Conservation (phyloP, 30 jellyfish, hydroid and myxozoan species). For the Nemopilema nomurai region DNA sequence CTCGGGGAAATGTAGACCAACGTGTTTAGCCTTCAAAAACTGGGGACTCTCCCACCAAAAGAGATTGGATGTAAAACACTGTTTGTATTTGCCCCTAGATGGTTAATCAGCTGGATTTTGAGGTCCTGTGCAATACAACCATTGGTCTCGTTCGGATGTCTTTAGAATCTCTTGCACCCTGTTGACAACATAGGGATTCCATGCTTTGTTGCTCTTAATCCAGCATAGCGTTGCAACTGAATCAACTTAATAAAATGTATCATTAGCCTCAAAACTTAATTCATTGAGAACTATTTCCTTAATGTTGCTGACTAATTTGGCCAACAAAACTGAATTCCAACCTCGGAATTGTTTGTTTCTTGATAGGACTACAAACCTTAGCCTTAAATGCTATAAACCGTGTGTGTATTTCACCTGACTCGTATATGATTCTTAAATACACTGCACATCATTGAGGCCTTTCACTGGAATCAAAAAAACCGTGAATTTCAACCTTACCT, state of each 20-base stretch:
- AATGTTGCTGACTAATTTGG: background rate
- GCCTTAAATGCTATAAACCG: constrained; percentile 7
- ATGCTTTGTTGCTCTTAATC: constrained; percentile 5
- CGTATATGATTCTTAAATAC: background rate
- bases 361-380: constrained; percentile 14
- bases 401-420: background rate
- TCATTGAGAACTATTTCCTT: background rate
- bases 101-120: constrained; percentile 34
- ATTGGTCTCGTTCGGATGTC: constrained; percentile 10
- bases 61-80: background rate
- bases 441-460: background rate
- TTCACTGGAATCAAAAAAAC: background rate
- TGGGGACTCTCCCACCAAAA: constrained; percentile 54
- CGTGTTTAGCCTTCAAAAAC: background rate
- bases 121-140: constrained; percentile 22
- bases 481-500: background rate
- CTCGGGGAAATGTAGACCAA: constrained; percentile 21
- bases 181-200: constrained; percentile 17
- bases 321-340: constrained; percentile 4
- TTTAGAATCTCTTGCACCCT: constrained; percentile 4
- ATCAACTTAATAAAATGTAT: constrained; percentile 17
- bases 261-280: background rate
- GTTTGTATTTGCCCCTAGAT: constrained; percentile 19
- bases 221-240: constrained; percentile 15
- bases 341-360: constrained; percentile 16